Conservation (phyloP, 2,113 vertebrate species). For the Sula dactylatra region DNA sequence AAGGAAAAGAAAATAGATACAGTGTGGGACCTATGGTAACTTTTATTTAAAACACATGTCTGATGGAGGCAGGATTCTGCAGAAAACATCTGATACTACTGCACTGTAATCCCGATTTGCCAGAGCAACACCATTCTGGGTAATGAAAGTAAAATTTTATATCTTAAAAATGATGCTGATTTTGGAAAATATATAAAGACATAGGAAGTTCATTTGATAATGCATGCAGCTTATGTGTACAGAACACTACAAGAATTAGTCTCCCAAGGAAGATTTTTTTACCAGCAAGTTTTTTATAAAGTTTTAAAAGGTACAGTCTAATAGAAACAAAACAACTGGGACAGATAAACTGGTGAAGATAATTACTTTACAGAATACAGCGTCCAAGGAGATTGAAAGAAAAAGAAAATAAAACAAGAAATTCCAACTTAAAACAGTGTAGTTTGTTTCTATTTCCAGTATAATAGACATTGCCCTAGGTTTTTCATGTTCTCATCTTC, state of each 20-base stretch:
- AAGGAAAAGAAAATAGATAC: slow-evolving; percentile 59
- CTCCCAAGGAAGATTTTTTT: background rate
- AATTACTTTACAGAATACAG: background rate
- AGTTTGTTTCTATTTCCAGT: background rate
- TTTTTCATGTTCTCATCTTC: background rate
- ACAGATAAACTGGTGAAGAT: background rate
- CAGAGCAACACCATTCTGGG: background rate
- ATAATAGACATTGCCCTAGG: background rate
- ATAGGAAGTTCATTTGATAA: background rate
- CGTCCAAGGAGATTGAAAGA: background rate
- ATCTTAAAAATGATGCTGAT: background rate
- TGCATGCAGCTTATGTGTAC: background rate
- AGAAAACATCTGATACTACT: slow-evolving; percentile 28
- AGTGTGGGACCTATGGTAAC: background rate
- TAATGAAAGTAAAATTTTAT: background rate
- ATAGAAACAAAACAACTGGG: background rate
- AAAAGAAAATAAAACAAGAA: background rate
- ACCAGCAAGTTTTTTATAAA: background rate
- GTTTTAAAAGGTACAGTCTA: background rate
- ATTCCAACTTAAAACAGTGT: background rate
- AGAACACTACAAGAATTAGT: background rate
- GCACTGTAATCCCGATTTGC: background rate
- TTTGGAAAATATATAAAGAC: slow-evolving; percentile 4
- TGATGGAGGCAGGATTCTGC: slow-evolving; percentile 4
- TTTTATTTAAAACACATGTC: slow-evolving; percentile 62